These are phyloP conservation scores for Incurvaria masculella DNA, from an alignment of 2,888 invertebrate genomes.

Conservation along the genomic window DNA sequence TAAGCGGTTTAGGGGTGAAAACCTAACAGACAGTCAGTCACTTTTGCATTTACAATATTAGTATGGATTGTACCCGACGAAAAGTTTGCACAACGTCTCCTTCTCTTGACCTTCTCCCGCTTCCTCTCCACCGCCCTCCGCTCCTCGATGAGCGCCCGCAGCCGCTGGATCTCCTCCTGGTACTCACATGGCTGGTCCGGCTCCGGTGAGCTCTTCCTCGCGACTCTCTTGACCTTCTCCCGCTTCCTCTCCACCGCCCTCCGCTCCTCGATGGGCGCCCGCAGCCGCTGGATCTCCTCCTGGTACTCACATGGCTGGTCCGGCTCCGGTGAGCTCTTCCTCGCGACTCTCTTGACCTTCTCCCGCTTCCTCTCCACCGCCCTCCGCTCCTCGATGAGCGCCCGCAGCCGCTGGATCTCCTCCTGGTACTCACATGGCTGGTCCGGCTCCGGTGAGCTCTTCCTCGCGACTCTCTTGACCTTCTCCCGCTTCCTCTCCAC, in stretches of 20 bases:
- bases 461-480: slow-evolving; percentile 2
- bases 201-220: slow-evolving; percentile 8
- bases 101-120: slow-evolving; percentile 1
- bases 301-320: slow-evolving; percentile 68
- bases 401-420: slow-evolving; percentile 77
- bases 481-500: slow-evolving; percentile 20
- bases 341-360: too few species aligned
- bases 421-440: slow-evolving; percentile 48
- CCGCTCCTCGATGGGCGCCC: slow-evolving; percentile 43
- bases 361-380: slow-evolving; percentile 22
- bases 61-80: too few species aligned
- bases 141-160: slow-evolving; percentile 50
- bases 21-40: too few species aligned
- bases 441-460: slow-evolving; percentile 6
- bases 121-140: slow-evolving; percentile 29
- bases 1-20: too few species aligned
- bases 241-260: slow-evolving; percentile 18
- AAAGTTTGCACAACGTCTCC: too few species aligned
- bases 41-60: too few species aligned
- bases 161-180: slow-evolving; percentile 78
- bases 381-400: slow-evolving; percentile 41
- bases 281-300: slow-evolving; percentile 82
- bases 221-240: neutral
- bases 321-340: slow-evolving; percentile 12
- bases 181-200: neutral